Conservation (phyloP, 2,797 vertebrate species). For the Enteromius radiatus region DNA sequence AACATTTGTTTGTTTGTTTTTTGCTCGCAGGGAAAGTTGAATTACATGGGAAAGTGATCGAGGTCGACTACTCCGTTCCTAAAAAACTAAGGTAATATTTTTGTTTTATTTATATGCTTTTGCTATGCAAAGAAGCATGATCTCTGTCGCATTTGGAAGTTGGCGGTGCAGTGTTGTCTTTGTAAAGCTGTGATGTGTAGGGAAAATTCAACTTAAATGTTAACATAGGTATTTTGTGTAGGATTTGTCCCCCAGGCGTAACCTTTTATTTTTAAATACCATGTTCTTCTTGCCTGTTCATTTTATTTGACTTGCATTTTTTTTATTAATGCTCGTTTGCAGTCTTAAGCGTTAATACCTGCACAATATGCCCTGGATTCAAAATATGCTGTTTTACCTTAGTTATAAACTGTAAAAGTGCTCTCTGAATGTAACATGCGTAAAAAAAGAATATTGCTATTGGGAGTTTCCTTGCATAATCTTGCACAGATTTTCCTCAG, state of each 20-base stretch:
- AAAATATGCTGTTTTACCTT: background rate
- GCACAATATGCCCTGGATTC: background rate
- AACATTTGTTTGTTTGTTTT: background rate
- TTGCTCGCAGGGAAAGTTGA: conserved; percentile 87
- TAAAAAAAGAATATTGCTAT: background rate
- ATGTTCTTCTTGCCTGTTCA: background rate
- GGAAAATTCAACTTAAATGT: background rate
- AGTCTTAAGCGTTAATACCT: background rate
- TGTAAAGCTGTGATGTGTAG: background rate
- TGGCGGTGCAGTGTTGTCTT: background rate
- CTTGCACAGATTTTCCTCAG: background rate
- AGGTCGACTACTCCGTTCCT: conserved; percentile 81
- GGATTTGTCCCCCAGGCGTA: too few species aligned
- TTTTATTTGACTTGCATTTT: too few species aligned
- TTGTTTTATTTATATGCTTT: background rate
- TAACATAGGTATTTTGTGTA: background rate
- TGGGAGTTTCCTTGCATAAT: conserved; percentile 11
- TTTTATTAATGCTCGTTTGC: background rate
- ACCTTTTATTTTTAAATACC: background rate
- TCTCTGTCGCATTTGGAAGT: background rate
- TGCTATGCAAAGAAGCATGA: conserved; percentile 40
- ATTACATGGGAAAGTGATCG: conserved; percentile 95
- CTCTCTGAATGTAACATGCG: background rate
- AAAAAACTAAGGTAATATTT: conserved; percentile 92
- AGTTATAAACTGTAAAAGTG: background rate